Percentiles rank a stretch among this genome's conserved stretches.
Conservation (phyloP, 2,888 invertebrate genomes). For the Sesia bembeciformis region DNA sequence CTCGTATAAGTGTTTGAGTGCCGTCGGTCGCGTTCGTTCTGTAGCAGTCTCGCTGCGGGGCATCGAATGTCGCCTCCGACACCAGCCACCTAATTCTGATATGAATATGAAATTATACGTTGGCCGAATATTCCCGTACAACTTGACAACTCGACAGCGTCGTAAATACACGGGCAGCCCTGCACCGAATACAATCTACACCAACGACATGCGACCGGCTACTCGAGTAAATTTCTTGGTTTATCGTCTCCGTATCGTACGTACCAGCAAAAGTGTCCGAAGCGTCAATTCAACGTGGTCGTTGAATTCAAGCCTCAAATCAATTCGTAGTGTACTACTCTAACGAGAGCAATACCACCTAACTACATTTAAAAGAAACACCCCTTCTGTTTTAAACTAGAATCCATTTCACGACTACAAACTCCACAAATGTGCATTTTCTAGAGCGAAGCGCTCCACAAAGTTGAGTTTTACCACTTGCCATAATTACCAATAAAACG, state of each 20-base stretch:
- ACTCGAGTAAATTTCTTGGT: constrained; percentile 56
- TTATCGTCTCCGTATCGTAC: constrained; percentile 29
- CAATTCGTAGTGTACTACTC: constrained; percentile 36
- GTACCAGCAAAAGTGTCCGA: background rate
- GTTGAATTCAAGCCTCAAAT: too few species aligned
- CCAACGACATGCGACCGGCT: constrained; percentile 54
- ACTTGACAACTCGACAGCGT: constrained; percentile 58
- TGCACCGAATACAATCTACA: constrained; percentile 34
- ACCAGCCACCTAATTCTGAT: constrained; percentile 53
- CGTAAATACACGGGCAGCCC: constrained; percentile 55
- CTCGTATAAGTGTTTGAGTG: background rate
- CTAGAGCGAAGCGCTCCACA: constrained; percentile 37
- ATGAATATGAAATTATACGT: constrained; percentile 65
- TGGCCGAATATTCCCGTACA: constrained; percentile 51
- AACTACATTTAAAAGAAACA: constrained; percentile 50
- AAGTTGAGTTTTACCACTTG: constrained; percentile 61
- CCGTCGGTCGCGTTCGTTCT: constrained; percentile 22
- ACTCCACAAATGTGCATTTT: constrained; percentile 60
- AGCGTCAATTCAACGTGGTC: background rate
- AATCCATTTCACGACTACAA: constrained; percentile 61
- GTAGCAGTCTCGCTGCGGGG: constrained; percentile 17
- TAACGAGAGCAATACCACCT: constrained; percentile 62
- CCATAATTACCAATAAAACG: constrained; percentile 64
- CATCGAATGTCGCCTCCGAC: constrained; percentile 26
- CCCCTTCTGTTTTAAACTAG: constrained; percentile 63